A percentile compares a stretch with the other conserved stretches of the same genome.
Conservation (phyloP, 2,888 invertebrate genomes). For the Campaea margaritaria region DNA sequence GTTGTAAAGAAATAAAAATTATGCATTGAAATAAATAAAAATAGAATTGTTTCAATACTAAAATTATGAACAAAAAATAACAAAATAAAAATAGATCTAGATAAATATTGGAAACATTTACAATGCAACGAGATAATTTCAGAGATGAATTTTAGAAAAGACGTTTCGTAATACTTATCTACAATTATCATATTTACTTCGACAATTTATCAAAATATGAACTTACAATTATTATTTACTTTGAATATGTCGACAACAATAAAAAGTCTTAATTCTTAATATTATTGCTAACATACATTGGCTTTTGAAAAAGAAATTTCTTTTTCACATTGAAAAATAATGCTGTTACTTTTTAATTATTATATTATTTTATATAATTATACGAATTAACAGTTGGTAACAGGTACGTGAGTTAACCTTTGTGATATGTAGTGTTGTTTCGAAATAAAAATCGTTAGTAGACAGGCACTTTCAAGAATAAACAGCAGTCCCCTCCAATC, state of each 20-base stretch:
- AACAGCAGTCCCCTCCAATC: too few species aligned
- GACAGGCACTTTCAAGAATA: too few species aligned
- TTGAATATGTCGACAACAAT: neutral
- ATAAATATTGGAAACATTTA: conserved; percentile 17
- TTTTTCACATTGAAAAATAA: too few species aligned
- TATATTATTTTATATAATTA: too few species aligned
- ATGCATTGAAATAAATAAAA: conserved; percentile 31
- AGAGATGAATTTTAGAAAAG: conserved; percentile 1
- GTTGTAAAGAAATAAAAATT: conserved; percentile 42
- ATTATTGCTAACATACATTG: too few species aligned
- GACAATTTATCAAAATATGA: neutral
- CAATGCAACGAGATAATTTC: conserved; percentile 9
- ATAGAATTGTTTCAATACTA: conserved; percentile 31
- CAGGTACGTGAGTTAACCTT: conserved; percentile 35
- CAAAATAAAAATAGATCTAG: conserved; percentile 19
- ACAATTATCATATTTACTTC: neutral
- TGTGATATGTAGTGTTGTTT: conserved; percentile 38
- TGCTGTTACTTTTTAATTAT: too few species aligned
- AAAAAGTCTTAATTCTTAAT: neutral
- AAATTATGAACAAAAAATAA: conserved; percentile 30
- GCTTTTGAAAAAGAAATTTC: too few species aligned
- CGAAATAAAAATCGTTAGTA: conserved; percentile 3
- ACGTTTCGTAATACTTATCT: neutral
- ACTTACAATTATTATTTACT: neutral
- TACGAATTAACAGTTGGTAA: conserved; percentile 15